Conservation (phyloP, 53 echinoderm and acorn worm species). For the Echinarachnius parma region DNA sequence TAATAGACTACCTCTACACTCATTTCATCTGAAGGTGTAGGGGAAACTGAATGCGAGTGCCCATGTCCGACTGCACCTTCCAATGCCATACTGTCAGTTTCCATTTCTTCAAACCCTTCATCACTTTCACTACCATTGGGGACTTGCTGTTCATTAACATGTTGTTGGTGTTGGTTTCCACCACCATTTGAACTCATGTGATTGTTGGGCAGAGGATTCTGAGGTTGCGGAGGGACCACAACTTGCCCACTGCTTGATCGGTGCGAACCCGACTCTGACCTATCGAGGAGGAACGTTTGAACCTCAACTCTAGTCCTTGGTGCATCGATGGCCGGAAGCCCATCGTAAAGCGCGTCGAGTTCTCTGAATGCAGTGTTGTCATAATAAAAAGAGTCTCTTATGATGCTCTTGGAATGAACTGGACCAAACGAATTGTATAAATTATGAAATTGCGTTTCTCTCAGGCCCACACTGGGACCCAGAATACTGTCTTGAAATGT, state of each 20-base stretch:
- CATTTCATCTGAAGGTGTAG: conserved; percentile 25
- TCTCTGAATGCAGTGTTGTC: conserved; percentile 57
- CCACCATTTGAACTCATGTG: neutral
- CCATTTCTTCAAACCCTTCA: conserved; percentile 47
- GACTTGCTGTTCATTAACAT: conserved; percentile 1
- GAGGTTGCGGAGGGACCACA: conserved; percentile 1
- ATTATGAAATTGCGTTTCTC: conserved; percentile 92
- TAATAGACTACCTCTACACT: conserved; percentile 21
- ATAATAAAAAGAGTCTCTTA: conserved; percentile 47
- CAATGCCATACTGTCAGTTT: conserved; percentile 20
- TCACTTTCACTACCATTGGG: conserved; percentile 34
- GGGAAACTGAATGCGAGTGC: conserved; percentile 24
- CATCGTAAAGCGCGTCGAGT: conserved; percentile 64
- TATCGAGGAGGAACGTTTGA: conserved; percentile 74
- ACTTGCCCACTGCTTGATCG: conserved; percentile 23
- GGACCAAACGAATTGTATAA: conserved; percentile 68
- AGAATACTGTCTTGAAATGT: conserved; percentile 77
- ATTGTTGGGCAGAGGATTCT: conserved; percentile 1
- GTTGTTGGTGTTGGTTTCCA: too few relatives aligned
- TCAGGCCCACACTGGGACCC: conserved; percentile 84
- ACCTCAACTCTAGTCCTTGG: conserved; percentile 54
- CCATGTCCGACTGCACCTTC: conserved; percentile 41
- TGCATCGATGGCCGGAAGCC: conserved; percentile 7
- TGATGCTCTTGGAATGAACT: conserved; percentile 60
- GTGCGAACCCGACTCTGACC: conserved; percentile 45